Evolutionary conservation across 2,113 vertebrate genomes (phyloP).

Genomic region (Nothoprocta pentlandii): DNA sequence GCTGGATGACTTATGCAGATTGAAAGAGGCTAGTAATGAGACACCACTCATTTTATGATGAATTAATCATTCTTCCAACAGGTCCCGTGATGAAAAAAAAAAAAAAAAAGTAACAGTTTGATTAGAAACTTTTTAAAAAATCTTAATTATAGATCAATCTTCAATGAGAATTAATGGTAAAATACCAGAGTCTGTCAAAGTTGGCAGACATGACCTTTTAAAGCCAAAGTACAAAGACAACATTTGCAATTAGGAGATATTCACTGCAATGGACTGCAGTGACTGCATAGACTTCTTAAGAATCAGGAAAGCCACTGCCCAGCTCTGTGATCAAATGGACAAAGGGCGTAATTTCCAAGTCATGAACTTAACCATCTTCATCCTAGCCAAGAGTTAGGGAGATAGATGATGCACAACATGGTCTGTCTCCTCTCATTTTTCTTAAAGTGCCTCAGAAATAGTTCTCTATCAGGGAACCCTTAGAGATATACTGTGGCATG

Average conservation of each 20-base stretch:
- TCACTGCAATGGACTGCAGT: background rate
- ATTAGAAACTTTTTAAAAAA: background rate
- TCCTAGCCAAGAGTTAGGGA: background rate
- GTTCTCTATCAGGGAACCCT: accelerated
- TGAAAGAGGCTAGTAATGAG: background rate
- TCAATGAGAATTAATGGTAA: background rate
- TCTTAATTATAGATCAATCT: background rate
- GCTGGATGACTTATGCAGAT: background rate
- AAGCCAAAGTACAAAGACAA: background rate
- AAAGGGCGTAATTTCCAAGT: background rate
- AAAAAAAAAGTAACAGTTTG: background rate
- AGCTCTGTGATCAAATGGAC: background rate
- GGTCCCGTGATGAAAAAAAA: background rate
- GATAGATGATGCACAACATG: background rate
- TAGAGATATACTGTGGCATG: accelerated
- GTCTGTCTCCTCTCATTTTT: background rate
- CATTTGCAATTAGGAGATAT: background rate
- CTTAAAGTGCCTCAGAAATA: background rate
- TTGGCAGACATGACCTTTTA: background rate
- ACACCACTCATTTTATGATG: background rate
- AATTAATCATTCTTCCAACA: background rate
- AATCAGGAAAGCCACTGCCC: background rate
- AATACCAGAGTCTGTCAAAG: background rate
- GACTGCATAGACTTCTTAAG: background rate
- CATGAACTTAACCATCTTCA: background rate